Evolutionary conservation across 2,113 vertebrate species (phyloP).

Genomic region (Eubucco bourcierii): DNA sequence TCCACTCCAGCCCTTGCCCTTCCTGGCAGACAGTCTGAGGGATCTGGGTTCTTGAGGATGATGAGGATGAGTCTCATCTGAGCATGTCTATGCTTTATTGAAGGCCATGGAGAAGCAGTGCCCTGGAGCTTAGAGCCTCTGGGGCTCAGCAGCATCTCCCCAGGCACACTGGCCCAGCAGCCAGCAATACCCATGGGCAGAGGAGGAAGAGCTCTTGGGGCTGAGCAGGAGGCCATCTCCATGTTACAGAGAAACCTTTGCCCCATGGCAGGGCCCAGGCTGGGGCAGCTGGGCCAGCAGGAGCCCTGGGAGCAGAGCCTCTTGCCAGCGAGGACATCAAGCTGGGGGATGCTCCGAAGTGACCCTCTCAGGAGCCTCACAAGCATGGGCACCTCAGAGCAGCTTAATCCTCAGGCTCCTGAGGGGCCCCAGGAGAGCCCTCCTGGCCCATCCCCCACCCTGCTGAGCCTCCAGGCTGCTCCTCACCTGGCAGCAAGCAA

Average conservation of each 20-base stretch:
- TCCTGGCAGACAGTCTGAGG: not conserved
- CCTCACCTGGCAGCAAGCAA: not conserved
- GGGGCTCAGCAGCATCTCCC: not conserved
- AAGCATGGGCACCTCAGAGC: not conserved
- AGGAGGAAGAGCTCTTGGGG: not conserved
- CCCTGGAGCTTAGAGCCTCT: not conserved
- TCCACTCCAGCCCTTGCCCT: fast-evolving
- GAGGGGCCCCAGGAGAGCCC: not conserved
- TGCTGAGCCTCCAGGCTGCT: not conserved
- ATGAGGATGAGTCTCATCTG: not conserved
- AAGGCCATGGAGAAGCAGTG: not conserved
- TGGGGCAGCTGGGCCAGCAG: not conserved
- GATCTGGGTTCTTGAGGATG: not conserved
- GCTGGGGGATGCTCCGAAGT: not conserved
- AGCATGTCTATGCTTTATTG: fast-evolving
- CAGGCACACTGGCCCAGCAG: fast-evolving
- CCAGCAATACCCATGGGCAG: not conserved
- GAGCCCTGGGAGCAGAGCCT: not conserved
- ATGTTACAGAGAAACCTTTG: not conserved
- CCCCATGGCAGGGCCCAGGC: not conserved
- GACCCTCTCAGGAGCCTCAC: not conserved
- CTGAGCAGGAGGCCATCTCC: too few species aligned
- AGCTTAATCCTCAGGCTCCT: not conserved
- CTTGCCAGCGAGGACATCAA: not conserved
- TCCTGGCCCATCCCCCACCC: fast-evolving